These are phyloP conservation scores for Tetragonisca angustula DNA, from an alignment of 2,888 invertebrate species.

Conservation along the genomic window DNA sequence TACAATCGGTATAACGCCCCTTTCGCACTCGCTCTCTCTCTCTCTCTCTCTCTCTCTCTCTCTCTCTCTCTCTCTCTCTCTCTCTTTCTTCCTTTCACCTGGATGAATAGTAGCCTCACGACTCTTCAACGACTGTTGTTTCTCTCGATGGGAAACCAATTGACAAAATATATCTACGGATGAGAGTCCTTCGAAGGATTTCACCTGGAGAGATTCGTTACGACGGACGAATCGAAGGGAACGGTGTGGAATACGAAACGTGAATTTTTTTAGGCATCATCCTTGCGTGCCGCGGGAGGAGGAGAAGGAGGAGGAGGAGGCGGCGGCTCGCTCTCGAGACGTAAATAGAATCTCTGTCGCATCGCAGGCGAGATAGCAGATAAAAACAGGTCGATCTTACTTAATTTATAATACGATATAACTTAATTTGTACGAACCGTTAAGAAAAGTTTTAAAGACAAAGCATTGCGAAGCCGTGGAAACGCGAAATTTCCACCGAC, in stretches of 20 bases:
- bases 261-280: slow-evolving; percentile 41
- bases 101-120: not conserved
- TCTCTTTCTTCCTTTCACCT: not conserved
- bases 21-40: slow-evolving; percentile 24
- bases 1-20: slow-evolving; percentile 69
- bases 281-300: not conserved
- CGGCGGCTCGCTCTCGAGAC: slow-evolving; percentile 5
- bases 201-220: slow-evolving; percentile 19
- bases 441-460: not conserved
- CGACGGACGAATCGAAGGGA: slow-evolving; percentile 34
- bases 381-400: not conserved
- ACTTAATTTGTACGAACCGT: too few relatives aligned
- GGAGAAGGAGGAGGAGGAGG: not conserved
- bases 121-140: not conserved
- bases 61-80: not conserved
- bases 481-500: too few relatives aligned
- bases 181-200: not conserved
- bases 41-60: slow-evolving; percentile 28
- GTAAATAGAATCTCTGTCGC: slow-evolving; percentile 30
- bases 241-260: slow-evolving; percentile 46
- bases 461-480: not conserved
- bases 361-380: not conserved
- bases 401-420: not conserved
- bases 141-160: not conserved
- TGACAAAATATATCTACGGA: too few relatives aligned